These are phyloP conservation scores for Sceloporus undulatus DNA, from an alignment of 2,113 vertebrate species.

Conservation along the genomic window DNA sequence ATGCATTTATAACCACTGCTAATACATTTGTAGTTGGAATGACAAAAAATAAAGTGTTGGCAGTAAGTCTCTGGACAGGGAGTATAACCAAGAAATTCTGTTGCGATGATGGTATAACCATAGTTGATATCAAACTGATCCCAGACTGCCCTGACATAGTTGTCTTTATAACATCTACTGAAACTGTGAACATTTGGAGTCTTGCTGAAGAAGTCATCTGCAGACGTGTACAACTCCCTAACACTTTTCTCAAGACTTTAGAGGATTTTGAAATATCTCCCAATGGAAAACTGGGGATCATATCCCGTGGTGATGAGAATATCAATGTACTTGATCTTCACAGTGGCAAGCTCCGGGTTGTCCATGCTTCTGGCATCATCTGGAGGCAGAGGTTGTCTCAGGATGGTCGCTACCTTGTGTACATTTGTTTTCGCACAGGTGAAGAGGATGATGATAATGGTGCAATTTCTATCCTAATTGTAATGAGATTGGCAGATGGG, in stretches of 20 bases:
- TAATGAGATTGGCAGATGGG: conserved; percentile 96
- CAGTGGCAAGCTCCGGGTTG: conserved; percentile 92
- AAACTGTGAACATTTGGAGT: conserved; percentile 96
- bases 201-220: conserved; percentile 96
- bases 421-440: conserved; percentile 90
- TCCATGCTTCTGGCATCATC: conserved; percentile 91
- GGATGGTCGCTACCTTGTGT: conserved; percentile 97
- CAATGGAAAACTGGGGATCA: conserved; percentile 95
- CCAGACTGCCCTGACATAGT: conserved; percentile 95
- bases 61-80: conserved; percentile 97
- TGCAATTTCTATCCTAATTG: conserved; percentile 91
- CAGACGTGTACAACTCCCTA: conserved; percentile 91
- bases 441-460: conserved; percentile 95
- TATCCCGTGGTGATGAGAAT: conserved; percentile 95
- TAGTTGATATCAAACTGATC: conserved; percentile 95
- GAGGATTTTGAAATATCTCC: conserved; percentile 98
- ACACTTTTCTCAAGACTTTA: conserved; percentile 92
- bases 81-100: conserved; percentile 98
- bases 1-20: conserved; percentile 95
- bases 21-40: conserved; percentile 97
- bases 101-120: conserved; percentile 93
- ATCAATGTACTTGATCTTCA: conserved; percentile 95
- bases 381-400: conserved; percentile 95
- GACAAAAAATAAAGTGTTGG: conserved; percentile 95
- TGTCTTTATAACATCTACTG: conserved; percentile 94